Percentiles rank a stretch among this genome's conserved stretches.
phyloP scores from a whole-genome alignment of 2,797 vertebrate species.

The Dipus sagitta region DNA sequence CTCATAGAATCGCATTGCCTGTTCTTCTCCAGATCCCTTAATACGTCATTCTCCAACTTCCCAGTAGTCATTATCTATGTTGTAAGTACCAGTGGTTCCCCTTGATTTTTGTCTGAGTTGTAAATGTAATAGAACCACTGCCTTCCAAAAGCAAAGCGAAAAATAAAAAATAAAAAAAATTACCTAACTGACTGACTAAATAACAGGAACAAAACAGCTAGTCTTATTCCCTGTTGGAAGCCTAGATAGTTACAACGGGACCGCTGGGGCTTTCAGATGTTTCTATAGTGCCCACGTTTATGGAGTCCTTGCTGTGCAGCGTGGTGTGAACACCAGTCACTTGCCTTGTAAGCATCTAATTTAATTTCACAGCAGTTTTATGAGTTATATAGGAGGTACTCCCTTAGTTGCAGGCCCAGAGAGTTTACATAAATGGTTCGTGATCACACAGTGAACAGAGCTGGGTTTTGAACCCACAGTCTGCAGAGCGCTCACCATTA shows the following conservation, averaged over 20 bases:
- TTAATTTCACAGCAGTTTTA: not conserved
- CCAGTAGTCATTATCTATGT: not conserved
- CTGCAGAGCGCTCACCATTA: not conserved
- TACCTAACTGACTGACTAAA: too few relatives aligned
- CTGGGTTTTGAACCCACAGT: not conserved
- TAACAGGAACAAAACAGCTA: not conserved
- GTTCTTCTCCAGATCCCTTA: conserved; percentile 28
- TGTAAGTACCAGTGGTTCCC: not conserved
- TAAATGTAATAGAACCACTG: conserved; percentile 1
- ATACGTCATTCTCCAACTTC: not conserved
- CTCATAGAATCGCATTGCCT: not conserved
- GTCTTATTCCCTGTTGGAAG: not conserved
- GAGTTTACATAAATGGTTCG: not conserved
- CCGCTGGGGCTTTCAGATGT: not conserved
- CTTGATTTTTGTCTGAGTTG: not conserved
- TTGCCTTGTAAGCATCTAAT: not conserved
- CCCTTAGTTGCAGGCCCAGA: not conserved
- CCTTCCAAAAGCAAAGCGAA: not conserved
- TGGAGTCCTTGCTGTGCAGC: not conserved
- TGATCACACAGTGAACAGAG: not conserved
- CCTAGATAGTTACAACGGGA: not conserved
- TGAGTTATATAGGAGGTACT: not conserved
- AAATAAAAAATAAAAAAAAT: too few relatives aligned
- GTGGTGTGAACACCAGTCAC: not conserved
- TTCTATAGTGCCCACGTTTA: not conserved